Evolutionary conservation across 2,888 invertebrate species (phyloP), one percentile per base, ranked within the genome.

Genomic region (Drosophila longiperda): DNA sequence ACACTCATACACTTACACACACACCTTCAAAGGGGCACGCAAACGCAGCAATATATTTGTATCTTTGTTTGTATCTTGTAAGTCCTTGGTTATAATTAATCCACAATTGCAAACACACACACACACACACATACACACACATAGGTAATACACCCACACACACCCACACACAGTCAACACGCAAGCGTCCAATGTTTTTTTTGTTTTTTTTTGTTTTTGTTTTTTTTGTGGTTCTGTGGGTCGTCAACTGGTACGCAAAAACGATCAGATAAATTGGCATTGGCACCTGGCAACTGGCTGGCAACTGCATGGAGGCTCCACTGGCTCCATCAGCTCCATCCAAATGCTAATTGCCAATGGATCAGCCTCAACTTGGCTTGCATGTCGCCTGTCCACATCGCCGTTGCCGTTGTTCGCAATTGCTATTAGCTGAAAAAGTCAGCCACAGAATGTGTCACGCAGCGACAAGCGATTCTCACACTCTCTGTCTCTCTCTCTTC

Each of bases 61-160:
- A 87, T 87, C 83, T 85, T 82, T 82, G 70, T 87, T 87, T 86
- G 85, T 85, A 85, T 85, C 85, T 85, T 84, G 71, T 68, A 73
- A 69, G 87, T 89, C 87, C 90, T 89, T 90, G 82, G 88, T 75
- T 82, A 83, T 89, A 88, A 90, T 89, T 88, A 87, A 89, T 86
- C 79, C 82, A 83, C 84, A 88, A 89, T 88, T 90, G 83, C 76
- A 79, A 80, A 73, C 67, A 85, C 61, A 83, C 65, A 72, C 50
- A 66, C 45, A 59, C 52, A 66, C 20, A 69, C 58, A 66, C 45
- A n/a, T n/a, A 63, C 34, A 29, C 38, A 61, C 17, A 65, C 45
- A 52, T 9, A 64, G 60, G 40, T 59, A 32, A 33, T 23, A 64
- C 40, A 34, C 40, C 53, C n/a, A 65, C 50, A 52, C 53, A 58